Base-by-base conservation (phyloP, 2,797 vertebrate genomes). In the Tinamus major region DNA sequence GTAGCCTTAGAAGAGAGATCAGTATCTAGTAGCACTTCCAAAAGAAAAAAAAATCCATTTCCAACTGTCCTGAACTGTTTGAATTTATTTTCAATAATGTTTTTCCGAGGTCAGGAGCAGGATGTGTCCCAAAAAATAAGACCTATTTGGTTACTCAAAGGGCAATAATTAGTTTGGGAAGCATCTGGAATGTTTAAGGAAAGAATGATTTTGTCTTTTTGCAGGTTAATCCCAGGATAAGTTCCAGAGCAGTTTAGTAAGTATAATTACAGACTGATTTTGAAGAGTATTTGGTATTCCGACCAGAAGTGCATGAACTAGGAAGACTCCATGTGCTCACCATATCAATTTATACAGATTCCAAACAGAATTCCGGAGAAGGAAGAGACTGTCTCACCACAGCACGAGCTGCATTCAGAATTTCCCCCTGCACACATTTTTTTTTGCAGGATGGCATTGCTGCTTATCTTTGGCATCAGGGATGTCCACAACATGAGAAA, bases 31-130 rank as follows among this genome's bases (percentile, higher is more conserved):
- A 80, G 37, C 48, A 85, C 49, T 69, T 85, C 16, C 55, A 61
- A 88, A 48, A 23, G 46, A 48, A 48, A 48, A 48, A 48, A 80
- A 79, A 89, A 49, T 9, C 49, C 69, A 55, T 41, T 79, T 91
- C 58, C 42, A 95, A 17, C n/a, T 83, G 29, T 55, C 65, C 49
- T 89, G 51, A 75, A 68, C 37, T 63, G 33, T 69, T 78, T 53
- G 13, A 94, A 71, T 72, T 87, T 1, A 79, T 92, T 90, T 94
- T 93, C 80, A 80, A 76, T 51, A 77, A 78, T 78, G 42, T 77
- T 96, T 90, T 79, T 78, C 61, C 92, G 90, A 96, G 72, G 44
- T 75, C 65, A 85, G 79, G 27, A 79, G 46, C 58, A 91, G 82
- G 84, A 48, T 3, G 53, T 48, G 35, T 51, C 75, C 87, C 90